Evolutionary conservation across 2,888 invertebrate species (phyloP), one percentile per base, ranked within the genome.

Genomic region (Heliconius charithonia): DNA sequence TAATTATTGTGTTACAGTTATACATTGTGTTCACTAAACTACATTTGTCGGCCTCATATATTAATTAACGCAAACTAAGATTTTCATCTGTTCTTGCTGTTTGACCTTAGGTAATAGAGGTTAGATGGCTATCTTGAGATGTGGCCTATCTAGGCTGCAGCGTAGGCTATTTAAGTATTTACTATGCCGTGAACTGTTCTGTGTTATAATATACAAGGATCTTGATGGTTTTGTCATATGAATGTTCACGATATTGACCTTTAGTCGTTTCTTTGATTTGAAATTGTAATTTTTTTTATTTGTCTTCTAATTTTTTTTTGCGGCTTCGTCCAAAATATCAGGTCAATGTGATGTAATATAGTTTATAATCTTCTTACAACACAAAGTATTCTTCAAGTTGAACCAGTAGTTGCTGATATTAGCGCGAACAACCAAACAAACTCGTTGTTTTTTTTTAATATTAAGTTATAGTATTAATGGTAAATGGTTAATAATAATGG

Each of bases 101-200:
- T 45, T 45, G 27, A 74, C 74, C 74, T 45, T 65, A 45, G 41
- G 74, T 74, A 74, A 74, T 65, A 65, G 74, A 74, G 74, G 63
- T 74, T 63, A 74, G 74, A 74, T 74, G 74, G 74, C 65, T 63
- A 74, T 74, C 74, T 74, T 41, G 63, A 63, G 41, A 41, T 74
- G 63, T 74, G 63, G 63, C 59, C 72, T 72, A 72, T 72, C 72
- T 72, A 56, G 74, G 32, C 27, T 63, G 22, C 62, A 62, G 63
- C 27, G 74, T 27, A 63, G 74, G 62, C 62, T 74, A 74, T 74
- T 63, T 74, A 51, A 19, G 51, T 74, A 74, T 74, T 63, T 73
- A 63, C 22, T 19, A 12, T 22, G 2, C 37, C 74, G 27, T 45
- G 41, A 25, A 37, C 32, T 25, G 56, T 32, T 59, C 59, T 6